Conservation (phyloP, 1,140 invertebrate species). For the Papilio dardanus region DNA sequence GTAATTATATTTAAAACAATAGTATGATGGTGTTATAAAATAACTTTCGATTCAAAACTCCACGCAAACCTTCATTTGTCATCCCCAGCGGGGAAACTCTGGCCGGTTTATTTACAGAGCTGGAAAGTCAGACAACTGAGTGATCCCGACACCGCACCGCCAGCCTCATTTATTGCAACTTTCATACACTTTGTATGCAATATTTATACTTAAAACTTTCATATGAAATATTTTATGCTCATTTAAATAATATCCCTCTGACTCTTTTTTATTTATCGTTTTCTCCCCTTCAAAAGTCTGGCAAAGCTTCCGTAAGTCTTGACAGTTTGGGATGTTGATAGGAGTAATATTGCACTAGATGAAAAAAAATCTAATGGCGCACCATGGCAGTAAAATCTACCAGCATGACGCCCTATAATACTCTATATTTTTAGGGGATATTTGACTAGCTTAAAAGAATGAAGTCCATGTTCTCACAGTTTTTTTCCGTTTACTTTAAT, state of each 20-base stretch:
- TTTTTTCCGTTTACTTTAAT: too few relatives aligned
- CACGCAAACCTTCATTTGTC: neutral
- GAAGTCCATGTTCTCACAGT: too few relatives aligned
- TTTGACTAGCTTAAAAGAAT: too few relatives aligned
- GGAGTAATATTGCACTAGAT: neutral
- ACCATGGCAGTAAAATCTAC: neutral
- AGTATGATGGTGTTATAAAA: neutral
- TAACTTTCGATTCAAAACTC: neutral
- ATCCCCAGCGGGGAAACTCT: slow-evolving; percentile 11
- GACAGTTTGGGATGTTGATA: neutral
- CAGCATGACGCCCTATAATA: neutral
- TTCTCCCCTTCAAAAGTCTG: neutral
- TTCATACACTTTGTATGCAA: neutral
- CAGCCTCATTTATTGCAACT: neutral
- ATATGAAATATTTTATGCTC: neutral
- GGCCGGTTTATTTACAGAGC: slow-evolving; percentile 5
- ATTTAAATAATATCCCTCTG: neutral
- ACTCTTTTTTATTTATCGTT: neutral
- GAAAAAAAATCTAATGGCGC: neutral
- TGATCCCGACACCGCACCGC: neutral
- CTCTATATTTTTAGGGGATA: too few relatives aligned
- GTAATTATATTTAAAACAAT: neutral
- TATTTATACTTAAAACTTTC: neutral
- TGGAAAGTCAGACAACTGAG: slow-evolving; percentile 15
- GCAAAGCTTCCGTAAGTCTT: neutral